Percentiles rank a stretch among this genome's conserved stretches.
Evolutionary conservation across 2,797 vertebrate species (phyloP).

Genomic region (Crocidura indochinensis): DNA sequence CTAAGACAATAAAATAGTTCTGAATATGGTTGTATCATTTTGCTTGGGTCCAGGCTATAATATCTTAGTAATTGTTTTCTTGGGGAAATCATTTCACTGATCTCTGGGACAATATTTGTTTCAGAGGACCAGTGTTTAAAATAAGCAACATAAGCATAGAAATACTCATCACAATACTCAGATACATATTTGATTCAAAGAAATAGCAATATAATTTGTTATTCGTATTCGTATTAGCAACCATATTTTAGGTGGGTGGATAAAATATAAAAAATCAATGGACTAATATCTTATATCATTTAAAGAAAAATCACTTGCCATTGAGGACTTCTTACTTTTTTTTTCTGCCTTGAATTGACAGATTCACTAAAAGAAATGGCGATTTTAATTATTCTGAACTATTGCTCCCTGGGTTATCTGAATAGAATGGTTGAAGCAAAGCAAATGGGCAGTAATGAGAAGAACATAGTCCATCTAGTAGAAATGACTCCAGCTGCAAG

Average conservation of each 20-base stretch:
- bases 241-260: not conserved
- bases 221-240: not conserved
- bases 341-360: slow-evolving; percentile 61
- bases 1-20: not conserved
- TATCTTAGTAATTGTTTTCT: not conserved
- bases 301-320: slow-evolving; percentile 12
- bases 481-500: slow-evolving; percentile 80
- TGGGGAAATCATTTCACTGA: not conserved
- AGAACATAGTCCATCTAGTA: slow-evolving; percentile 65
- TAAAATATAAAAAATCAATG: not conserved
- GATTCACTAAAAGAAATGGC: slow-evolving; percentile 40
- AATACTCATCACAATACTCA: not conserved
- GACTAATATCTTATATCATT: not conserved
- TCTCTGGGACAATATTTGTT: slow-evolving; percentile 9
- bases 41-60: not conserved
- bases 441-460: slow-evolving; percentile 66
- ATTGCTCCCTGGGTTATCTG: slow-evolving; percentile 28
- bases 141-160: not conserved
- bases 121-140: not conserved
- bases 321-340: slow-evolving; percentile 62
- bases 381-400: slow-evolving; percentile 63
- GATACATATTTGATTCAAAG: not conserved
- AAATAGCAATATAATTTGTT: not conserved
- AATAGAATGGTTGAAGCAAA: slow-evolving; percentile 62
- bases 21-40: not conserved